Conservation (phyloP, 2,797 vertebrate species). For the Gallinago solitaria region DNA sequence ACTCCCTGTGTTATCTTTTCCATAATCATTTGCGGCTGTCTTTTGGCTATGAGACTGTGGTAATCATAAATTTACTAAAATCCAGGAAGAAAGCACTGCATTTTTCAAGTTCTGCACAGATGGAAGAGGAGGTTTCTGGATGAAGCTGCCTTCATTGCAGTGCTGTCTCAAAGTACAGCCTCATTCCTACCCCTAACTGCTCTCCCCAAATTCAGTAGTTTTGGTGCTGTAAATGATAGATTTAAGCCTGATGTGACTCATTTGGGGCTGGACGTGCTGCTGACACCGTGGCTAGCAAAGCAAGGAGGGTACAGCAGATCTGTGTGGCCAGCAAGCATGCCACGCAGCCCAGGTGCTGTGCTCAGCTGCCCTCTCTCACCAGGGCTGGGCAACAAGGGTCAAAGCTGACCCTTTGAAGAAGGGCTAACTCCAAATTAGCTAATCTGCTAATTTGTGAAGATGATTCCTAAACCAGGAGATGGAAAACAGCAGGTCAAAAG, state of each 20-base stretch:
- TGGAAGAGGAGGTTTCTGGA: not conserved
- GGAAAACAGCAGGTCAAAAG: not conserved
- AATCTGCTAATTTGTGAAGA: not conserved
- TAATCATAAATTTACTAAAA: not conserved
- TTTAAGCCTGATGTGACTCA: not conserved
- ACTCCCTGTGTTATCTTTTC: not conserved
- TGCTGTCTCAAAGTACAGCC: not conserved
- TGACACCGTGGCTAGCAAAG: not conserved
- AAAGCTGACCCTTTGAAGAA: not conserved
- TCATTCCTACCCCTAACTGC: not conserved
- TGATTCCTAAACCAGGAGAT: not conserved
- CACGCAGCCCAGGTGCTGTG: not conserved
- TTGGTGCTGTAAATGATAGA: not conserved
- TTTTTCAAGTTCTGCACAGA: not conserved
- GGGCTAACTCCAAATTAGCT: not conserved
- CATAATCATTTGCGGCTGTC: not conserved
- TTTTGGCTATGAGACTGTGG: not conserved
- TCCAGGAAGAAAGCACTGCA: not conserved
- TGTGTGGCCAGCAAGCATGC: not conserved
- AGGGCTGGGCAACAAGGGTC: not conserved
- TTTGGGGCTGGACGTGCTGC: not conserved
- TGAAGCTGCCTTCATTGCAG: not conserved
- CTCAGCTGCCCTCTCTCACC: not conserved
- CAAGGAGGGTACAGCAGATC: not conserved
- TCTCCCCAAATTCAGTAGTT: not conserved